Base-by-base conservation (phyloP, 2,888 invertebrate species). In the Ichneumoninae sp. region DNA sequence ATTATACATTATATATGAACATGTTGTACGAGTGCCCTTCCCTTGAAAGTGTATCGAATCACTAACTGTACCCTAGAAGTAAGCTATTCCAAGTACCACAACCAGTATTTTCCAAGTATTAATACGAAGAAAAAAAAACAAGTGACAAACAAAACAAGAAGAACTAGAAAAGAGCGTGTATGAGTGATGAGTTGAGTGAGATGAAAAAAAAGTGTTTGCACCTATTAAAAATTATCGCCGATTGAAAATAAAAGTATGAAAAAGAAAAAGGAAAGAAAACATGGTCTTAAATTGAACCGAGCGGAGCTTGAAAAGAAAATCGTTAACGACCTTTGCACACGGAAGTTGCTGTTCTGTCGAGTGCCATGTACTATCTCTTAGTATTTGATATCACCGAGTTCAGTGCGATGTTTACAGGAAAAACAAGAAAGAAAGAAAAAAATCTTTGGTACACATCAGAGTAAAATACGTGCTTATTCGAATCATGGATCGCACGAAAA, bases 91-190 rank as follows among this genome's bases (percentile, higher is more conserved):
- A 89, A 91, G 85, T 90, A 91, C 89, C 91, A 91, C 83, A 90
- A 90, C 91, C 91, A 92, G 91, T 92, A 92, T 92, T 92, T 92
- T 90, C 85, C 90, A 92, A 92, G 89, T 89, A 89, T 87, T 88
- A 89, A 86, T 74, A 83, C 73, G 78, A 84, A 81, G 82, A 84
- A 84, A 81, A 86, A 84, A 40, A 74, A 26, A 30, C 22, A 80
- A 78, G 30, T 57, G 73, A 69, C 68, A 66, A 19, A 71, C 65
- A 68, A 76, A 47, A 40, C n/a, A 22, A 63, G 57, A 81, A 85
- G 78, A 83, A 85, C 68, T 85, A 76, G 79, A 75, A 75, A 75
- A 66, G 26, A 63, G 2, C 16, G 26, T 52, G 70, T 47, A 19
- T 16, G 50, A 22, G 60, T n/a, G 52, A 57, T 10, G n/a, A 73